These are phyloP conservation scores for Crotalus helleri DNA, from an alignment of 2,113 vertebrate genomes.

Conservation along the genomic window DNA sequence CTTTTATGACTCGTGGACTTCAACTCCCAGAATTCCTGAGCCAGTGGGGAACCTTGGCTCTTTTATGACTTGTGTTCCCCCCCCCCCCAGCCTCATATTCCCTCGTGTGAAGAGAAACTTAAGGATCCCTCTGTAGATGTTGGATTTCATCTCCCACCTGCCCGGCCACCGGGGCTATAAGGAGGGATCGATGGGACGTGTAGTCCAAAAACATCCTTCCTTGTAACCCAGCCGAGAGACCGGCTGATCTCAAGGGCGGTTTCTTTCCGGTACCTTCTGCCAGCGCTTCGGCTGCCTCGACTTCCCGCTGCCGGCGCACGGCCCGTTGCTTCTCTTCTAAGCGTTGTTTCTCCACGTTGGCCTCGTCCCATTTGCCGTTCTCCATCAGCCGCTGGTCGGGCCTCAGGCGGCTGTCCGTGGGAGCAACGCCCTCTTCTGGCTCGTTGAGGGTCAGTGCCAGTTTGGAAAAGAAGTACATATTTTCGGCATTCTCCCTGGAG, in stretches of 20 bases:
- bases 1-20: no score
- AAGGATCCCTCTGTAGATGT: neutral
- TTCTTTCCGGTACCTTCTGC: conserved; percentile 75
- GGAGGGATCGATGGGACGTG: neutral
- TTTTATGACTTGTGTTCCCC: no score
- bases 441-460: conserved; percentile 94
- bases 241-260: neutral
- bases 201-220: neutral
- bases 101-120: neutral
- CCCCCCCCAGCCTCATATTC: neutral
- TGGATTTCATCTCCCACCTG: neutral
- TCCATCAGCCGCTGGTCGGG: conserved; percentile 95
- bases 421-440: conserved; percentile 78
- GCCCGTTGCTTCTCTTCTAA: conserved; percentile 87
- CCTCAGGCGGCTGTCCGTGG: conserved; percentile 87
- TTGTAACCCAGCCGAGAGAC: neutral
- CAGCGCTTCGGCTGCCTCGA: conserved; percentile 69
- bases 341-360: conserved; percentile 88
- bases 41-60: no score
- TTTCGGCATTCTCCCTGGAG: conserved; percentile 87
- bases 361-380: conserved; percentile 89
- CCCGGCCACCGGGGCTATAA: neutral
- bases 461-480: conserved; percentile 94
- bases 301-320: conserved; percentile 78
- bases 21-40: no score